Percentiles rank a stretch among this genome's conserved stretches.
These are phyloP conservation scores for Pocillopora damicornis DNA, from an alignment of 64 coral and sea anemone genomes.

Conservation along the genomic window DNA sequence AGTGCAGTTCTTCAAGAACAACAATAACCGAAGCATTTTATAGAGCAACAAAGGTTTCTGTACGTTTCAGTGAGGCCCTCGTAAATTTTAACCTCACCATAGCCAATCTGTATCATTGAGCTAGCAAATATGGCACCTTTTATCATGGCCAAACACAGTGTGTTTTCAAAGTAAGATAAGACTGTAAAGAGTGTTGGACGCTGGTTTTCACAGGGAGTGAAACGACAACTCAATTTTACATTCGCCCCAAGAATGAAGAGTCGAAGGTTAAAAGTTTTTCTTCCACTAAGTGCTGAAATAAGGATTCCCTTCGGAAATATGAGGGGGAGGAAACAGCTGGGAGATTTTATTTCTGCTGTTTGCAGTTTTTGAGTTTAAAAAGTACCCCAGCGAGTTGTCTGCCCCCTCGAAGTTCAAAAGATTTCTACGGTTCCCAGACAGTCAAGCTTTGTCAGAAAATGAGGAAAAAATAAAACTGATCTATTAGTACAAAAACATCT, in stretches of 20 bases:
- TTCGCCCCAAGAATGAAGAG: not conserved
- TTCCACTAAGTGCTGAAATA: not conserved
- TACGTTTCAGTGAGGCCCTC: not conserved
- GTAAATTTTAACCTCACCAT: too few relatives aligned
- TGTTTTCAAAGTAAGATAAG: not conserved
- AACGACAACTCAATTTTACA: too few relatives aligned
- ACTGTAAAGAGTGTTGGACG: not conserved
- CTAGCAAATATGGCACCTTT: too few relatives aligned
- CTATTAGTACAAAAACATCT: not conserved
- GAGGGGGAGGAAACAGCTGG: slow-evolving; percentile 18
- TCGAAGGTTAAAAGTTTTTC: not conserved
- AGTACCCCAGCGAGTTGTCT: slow-evolving; percentile 9
- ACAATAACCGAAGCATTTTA: not conserved
- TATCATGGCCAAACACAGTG: not conserved
- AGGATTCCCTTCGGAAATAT: not conserved
- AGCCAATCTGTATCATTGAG: too few relatives aligned
- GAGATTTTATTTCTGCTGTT: slow-evolving; percentile 5
- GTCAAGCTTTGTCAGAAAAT: not conserved
- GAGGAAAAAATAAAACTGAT: not conserved
- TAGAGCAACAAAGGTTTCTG: not conserved
- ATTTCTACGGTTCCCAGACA: not conserved
- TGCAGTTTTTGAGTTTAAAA: not conserved
- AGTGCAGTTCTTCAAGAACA: slow-evolving; percentile 6
- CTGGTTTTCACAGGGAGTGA: not conserved
- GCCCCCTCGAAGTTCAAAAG: slow-evolving; percentile 20